These are phyloP conservation scores for Himalopsyche japonica DNA, from an alignment of 2,888 invertebrate species.

Conservation along the genomic window DNA sequence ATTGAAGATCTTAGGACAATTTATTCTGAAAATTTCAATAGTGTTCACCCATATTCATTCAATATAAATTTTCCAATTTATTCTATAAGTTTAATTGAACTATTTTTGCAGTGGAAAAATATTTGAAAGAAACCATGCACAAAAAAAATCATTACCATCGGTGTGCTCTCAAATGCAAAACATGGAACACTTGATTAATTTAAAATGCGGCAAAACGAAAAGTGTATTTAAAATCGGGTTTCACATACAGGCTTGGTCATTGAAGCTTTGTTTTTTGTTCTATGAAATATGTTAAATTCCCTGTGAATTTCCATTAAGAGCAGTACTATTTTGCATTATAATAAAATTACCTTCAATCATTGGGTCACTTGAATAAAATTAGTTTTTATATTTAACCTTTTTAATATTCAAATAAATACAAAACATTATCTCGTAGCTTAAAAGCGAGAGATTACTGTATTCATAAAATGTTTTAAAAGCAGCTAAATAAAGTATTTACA, in stretches of 20 bases:
- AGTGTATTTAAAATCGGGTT: neutral
- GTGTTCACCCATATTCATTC: too few species aligned
- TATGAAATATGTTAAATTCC: slow-evolving; percentile 6
- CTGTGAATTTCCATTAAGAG: slow-evolving; percentile 2
- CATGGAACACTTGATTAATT: neutral
- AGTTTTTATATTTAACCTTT: too few species aligned
- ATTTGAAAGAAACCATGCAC: neutral
- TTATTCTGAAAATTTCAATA: too few species aligned
- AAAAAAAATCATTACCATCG: neutral
- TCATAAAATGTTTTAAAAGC: too few species aligned
- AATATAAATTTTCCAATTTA: too few species aligned
- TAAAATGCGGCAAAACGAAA: neutral
- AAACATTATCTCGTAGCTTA: too few species aligned
- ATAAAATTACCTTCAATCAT: neutral
- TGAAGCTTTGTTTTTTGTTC: neutral
- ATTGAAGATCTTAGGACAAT: too few species aligned
- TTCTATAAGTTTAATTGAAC: too few species aligned
- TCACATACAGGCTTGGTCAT: neutral
- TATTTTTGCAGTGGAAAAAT: neutral
- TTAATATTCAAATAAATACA: too few species aligned
- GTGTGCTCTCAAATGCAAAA: neutral
- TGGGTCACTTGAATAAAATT: neutral
- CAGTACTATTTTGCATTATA: neutral
- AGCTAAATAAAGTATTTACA: too few species aligned
- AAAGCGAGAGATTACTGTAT: too few species aligned